These are phyloP conservation scores for Tyrannus savana DNA, from an alignment of 2,113 vertebrate species.

Conservation along the genomic window DNA sequence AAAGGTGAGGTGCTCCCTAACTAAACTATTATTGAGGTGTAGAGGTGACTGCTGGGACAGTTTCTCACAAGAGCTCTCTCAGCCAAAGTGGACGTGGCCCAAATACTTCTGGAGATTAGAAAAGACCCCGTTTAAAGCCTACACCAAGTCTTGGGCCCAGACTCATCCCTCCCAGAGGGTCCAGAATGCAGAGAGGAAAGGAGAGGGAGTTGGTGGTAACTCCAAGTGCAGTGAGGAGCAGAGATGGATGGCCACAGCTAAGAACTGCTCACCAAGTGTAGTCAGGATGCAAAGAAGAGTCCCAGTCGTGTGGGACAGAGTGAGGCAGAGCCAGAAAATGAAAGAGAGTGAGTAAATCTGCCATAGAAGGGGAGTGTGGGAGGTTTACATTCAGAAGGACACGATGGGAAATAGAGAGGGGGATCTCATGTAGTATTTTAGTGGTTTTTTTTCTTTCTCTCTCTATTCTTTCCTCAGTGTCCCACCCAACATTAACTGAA, in stretches of 20 bases:
- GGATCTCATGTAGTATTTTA: neutral
- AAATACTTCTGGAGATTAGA: neutral
- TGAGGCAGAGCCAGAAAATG: neutral
- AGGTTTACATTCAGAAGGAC: neutral
- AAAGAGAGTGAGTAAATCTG: neutral
- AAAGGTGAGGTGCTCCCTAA: neutral
- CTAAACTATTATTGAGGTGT: neutral
- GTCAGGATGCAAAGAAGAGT: neutral
- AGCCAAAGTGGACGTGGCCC: neutral
- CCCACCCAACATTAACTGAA: neutral
- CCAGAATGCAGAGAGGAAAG: neutral
- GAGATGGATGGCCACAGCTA: neutral
- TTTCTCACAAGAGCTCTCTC: neutral
- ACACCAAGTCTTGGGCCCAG: neutral
- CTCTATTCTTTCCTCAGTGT: neutral
- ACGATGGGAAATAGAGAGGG: neutral
- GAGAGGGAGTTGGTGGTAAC: neutral
- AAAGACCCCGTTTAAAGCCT: neutral
- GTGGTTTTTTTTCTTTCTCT: neutral
- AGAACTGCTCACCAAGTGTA: neutral
- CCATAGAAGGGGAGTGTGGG: neutral
- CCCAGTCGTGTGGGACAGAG: neutral
- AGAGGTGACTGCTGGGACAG: neutral
- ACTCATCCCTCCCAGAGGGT: neutral
- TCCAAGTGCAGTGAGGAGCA: neutral